These are phyloP conservation scores for Anabacerthia variegaticeps DNA, from an alignment of 2,797 vertebrate genomes.

Conservation along the genomic window DNA sequence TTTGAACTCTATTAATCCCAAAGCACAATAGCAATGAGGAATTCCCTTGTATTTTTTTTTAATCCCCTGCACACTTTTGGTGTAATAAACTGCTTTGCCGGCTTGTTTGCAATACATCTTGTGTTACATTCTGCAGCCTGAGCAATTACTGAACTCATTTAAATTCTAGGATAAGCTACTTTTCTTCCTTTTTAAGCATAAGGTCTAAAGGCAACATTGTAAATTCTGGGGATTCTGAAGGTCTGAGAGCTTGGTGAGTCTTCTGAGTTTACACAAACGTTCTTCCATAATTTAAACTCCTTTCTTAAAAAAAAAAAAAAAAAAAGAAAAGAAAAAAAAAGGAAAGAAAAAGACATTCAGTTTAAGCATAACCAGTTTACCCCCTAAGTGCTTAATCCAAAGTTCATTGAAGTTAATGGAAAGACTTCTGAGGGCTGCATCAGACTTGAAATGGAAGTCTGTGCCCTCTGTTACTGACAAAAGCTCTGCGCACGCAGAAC, in stretches of 20 bases:
- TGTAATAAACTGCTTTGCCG: constrained; percentile 16
- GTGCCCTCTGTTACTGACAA: not conserved
- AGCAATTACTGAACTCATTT: constrained; percentile 39
- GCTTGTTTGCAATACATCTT: constrained; percentile 24
- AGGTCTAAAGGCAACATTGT: not conserved
- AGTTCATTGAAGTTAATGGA: not conserved
- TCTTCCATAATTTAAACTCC: not conserved
- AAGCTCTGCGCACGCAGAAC: not conserved
- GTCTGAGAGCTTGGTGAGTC: not conserved
- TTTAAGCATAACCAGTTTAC: not conserved
- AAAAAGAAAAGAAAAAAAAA: not conserved
- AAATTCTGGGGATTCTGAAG: not conserved
- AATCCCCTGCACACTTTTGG: not conserved
- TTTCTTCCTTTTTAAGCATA: not conserved
- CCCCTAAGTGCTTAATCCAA: constrained; percentile 9
- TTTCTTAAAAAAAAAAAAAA: not conserved
- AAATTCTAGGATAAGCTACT: constrained; percentile 44
- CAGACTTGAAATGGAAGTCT: constrained; percentile 21
- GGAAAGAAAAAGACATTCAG: not conserved
- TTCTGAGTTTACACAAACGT: not conserved
- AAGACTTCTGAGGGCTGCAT: not conserved
- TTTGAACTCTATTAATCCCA: constrained; percentile 26
- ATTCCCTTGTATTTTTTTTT: constrained; percentile 10
- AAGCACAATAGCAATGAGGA: not conserved
- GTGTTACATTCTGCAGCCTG: not conserved